Conservation (phyloP, 2,888 invertebrate species). For the Volucella inflata region DNA sequence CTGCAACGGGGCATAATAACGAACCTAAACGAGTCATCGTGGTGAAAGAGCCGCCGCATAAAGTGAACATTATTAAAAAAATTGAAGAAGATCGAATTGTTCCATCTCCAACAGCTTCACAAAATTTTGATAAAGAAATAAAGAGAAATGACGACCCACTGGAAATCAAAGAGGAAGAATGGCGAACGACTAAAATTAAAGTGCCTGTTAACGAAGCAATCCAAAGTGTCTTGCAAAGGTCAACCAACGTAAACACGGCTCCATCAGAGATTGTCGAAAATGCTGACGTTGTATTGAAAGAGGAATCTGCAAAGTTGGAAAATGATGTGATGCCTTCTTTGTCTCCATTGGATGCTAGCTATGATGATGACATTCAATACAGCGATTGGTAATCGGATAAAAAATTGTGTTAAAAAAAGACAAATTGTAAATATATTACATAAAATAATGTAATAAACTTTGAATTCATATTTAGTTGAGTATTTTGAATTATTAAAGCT, state of each 20-base stretch:
- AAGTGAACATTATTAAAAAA: neutral
- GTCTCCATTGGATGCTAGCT: conserved; percentile 44
- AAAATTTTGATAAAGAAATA: neutral
- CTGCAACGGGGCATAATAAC: conserved; percentile 53
- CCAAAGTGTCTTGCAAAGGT: conserved; percentile 60
- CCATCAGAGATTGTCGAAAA: neutral
- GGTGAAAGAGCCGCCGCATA: conserved; percentile 16
- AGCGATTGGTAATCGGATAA: conserved; percentile 47
- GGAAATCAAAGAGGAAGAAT: conserved; percentile 65
- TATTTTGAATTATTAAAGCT: too few species aligned
- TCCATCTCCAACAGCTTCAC: neutral
- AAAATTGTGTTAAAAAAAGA: neutral
- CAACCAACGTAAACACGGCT: neutral
- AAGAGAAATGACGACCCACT: conserved; percentile 57
- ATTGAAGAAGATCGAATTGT: neutral
- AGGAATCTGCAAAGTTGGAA: neutral
- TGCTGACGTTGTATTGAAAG: neutral
- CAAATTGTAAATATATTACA: conserved; percentile 35
- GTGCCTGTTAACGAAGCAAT: conserved; percentile 66
- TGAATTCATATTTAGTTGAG: too few species aligned
- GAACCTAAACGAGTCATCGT: conserved; percentile 43
- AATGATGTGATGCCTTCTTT: conserved; percentile 26
- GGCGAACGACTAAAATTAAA: conserved; percentile 65
- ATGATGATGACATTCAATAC: conserved; percentile 51
- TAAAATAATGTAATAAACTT: conserved; percentile 8